Evolutionary conservation across 2,888 invertebrate genomes (phyloP), one percentile per base, ranked within the genome.

Genomic region (Galeopsomyia nigrocyanea): DNA sequence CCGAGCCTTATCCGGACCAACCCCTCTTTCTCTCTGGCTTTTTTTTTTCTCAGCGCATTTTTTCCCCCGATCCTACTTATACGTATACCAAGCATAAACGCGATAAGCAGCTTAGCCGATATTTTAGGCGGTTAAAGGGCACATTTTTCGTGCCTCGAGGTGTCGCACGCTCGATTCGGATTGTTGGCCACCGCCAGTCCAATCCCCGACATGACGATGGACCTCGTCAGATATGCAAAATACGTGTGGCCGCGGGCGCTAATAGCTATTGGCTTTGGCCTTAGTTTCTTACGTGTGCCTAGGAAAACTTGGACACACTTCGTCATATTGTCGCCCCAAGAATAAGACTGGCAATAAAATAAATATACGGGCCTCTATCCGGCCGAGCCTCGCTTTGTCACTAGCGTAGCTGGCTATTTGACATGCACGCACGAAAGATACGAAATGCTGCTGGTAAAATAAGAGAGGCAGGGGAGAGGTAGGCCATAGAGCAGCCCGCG

Each of bases 101-200:
- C 61, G 73, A 73, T 73, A 73, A 73, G 73, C 26, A 51, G 19
- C n/a, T 50, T 21, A 26, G 39, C 51, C 26, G 57, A 56, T 62
- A 66, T 61, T 58, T 63, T 58, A 51, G 53, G 62, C 69, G 62
- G 53, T 62, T 62, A 58, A 53, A 50, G 46, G 13, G 46, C 55
- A 31, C 19, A 50, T 64, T 39, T 58, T 55, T 68, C 39, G 17
- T 53, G 66, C 69, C 66, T 67, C 66, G 68, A 66, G 73, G 61
- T 57, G 47, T 56, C 47, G 56, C 31, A 5, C 7, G 56, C n/a
- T 26, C 49, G 56, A 66, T 53, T 7, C 7, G 31, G 39, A 62
- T 57, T 31, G 31, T 31, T 31, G 7, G 31, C 31, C 31, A n/a
- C 19, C 19, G 49, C 50, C 53, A 6, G 26, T 26, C 31, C 31